A percentile compares a stretch with the other conserved stretches of the same genome.
Conservation (phyloP, 2,888 invertebrate species). For the Dryobotodes eremita region DNA sequence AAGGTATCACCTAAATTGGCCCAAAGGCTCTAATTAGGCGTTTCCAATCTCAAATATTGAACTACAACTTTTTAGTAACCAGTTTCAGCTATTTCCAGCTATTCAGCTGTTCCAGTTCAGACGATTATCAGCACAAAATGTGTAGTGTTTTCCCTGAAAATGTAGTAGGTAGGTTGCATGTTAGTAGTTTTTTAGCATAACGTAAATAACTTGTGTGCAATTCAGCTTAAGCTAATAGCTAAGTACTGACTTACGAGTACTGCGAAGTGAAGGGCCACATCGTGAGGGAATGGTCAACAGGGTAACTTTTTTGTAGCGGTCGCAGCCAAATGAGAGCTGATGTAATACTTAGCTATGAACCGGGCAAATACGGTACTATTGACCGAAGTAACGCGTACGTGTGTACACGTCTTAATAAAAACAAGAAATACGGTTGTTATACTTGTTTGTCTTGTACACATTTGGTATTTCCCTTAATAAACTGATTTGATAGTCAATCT, state of each 20-base stretch:
- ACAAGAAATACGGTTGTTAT: constrained; percentile 41
- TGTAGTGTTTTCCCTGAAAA: background rate
- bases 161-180: background rate
- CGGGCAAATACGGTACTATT: background rate
- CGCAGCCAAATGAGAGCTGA: background rate
- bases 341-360: background rate
- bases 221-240: background rate
- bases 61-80: background rate
- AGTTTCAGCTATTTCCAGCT: background rate
- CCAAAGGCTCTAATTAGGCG: background rate
- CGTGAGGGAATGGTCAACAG: background rate
- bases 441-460: constrained; percentile 25
- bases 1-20: background rate
- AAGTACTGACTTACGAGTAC: background rate
- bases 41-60: background rate
- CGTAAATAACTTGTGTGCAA: background rate
- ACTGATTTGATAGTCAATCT: constrained; percentile 47
- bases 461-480: constrained; percentile 35
- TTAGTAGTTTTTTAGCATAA: background rate
- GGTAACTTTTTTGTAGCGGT: too few species aligned
- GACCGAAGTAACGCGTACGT: background rate
- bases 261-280: background rate
- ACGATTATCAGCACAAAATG: background rate
- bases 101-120: background rate
- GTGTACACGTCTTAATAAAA: constrained; percentile 21